Percentiles rank a stretch among this genome's conserved stretches.
Conservation (phyloP, 1,140 invertebrate genomes). For the Orius insidiosus region DNA sequence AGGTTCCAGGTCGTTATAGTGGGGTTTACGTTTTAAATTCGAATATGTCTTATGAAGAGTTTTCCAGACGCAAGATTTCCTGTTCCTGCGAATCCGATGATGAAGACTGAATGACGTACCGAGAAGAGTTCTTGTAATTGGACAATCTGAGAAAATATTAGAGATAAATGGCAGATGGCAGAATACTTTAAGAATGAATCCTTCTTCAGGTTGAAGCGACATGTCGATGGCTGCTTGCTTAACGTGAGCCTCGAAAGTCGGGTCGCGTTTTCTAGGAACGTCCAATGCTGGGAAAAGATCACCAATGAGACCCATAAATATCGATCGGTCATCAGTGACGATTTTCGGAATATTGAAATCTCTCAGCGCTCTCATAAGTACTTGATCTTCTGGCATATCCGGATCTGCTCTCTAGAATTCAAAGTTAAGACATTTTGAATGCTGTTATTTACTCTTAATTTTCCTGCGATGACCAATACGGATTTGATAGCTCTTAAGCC, state of each 20-base stretch:
- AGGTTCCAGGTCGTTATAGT: slow-evolving; percentile 80
- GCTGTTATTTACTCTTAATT: slow-evolving; percentile 43
- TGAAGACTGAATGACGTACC: slow-evolving; percentile 87
- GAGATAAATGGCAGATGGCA: background rate
- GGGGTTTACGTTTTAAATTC: slow-evolving; percentile 60
- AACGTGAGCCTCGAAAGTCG: slow-evolving; percentile 67
- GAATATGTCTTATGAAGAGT: slow-evolving; percentile 68
- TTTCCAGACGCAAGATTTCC: slow-evolving; percentile 90
- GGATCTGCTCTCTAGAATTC: slow-evolving; percentile 38
- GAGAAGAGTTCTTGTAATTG: slow-evolving; percentile 83
- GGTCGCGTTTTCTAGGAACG: slow-evolving; percentile 64
- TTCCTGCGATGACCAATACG: slow-evolving; percentile 78
- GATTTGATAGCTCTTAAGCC: slow-evolving; percentile 83
- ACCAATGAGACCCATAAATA: slow-evolving; percentile 82
- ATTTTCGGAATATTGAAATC: slow-evolving; percentile 91
- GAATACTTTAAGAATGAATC: slow-evolving; percentile 67
- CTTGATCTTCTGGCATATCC: slow-evolving; percentile 53
- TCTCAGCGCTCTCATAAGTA: slow-evolving; percentile 65
- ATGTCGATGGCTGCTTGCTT: slow-evolving; percentile 60
- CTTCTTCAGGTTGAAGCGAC: slow-evolving; percentile 78
- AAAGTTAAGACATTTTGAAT: background rate
- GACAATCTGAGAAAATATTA: slow-evolving; percentile 43
- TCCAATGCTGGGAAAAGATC: slow-evolving; percentile 80
- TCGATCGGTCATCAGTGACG: slow-evolving; percentile 69
- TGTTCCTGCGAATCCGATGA: slow-evolving; percentile 79